Evolutionary conservation across 2,888 invertebrate genomes (phyloP), one percentile per base, ranked within the genome.

Genomic region (Carterocephalus palaemon): DNA sequence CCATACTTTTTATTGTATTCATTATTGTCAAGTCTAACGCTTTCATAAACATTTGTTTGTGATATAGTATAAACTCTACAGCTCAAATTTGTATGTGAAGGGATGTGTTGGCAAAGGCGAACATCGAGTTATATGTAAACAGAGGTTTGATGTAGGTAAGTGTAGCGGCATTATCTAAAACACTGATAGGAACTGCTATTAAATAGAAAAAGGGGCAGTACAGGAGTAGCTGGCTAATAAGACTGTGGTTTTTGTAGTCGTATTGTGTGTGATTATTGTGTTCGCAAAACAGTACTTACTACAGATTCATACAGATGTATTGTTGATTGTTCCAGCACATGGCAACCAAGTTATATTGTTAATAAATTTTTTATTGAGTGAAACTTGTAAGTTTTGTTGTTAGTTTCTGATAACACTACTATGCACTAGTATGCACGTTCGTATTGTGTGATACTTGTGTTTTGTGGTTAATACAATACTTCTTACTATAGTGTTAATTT

Each of bases 21-120:
- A n/a, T n/a, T n/a, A n/a, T n/a, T n/a, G n/a, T n/a, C n/a, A n/a
- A n/a, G n/a, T n/a, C n/a, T n/a, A n/a, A n/a, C n/a, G n/a, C n/a
- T n/a, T n/a, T n/a, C n/a, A n/a, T n/a, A n/a, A n/a, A n/a, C n/a
- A n/a, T n/a, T n/a, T n/a, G n/a, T n/a, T n/a, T n/a, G n/a, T n/a
- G n/a, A n/a, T n/a, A n/a, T n/a, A n/a, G n/a, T n/a, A n/a, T n/a
- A n/a, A n/a, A n/a, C n/a, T n/a, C 24, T 26, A 12, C 6, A 24
- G 26, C 24, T 17, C 12, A 33, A 37, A 38, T 37, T 26, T 46
- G 49, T 39, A 20, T 47, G 32, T 29, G 45, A 43, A 47, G 51
- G 65, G 68, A 75, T 78, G 76, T 70, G 73, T 76, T 75, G 79
- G 70, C 75, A 76, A 57, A 60, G 60, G 54, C 37, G 54, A 53